Evolutionary conservation across 2,888 invertebrate species (phyloP).

Genomic region (Eudasyphora cyanicolor): DNA sequence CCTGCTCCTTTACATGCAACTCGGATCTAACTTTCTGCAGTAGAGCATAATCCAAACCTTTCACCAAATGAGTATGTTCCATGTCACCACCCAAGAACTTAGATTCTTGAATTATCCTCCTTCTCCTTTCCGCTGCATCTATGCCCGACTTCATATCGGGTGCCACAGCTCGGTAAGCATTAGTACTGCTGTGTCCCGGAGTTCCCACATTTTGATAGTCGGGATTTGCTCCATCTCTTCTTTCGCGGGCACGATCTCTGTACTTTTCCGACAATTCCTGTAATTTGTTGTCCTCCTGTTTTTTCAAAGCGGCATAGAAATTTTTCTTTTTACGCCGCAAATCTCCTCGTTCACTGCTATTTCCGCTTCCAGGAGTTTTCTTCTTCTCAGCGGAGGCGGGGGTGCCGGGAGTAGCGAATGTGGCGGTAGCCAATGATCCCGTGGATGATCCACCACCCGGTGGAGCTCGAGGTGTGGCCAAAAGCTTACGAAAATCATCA

Average conservation of each 20-base stretch:
- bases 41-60: constrained; percentile 95
- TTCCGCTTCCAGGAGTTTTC: constrained; percentile 76
- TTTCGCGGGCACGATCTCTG: constrained; percentile 93
- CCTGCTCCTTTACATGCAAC: constrained; percentile 86
- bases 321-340: constrained; percentile 95
- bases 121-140: constrained; percentile 95
- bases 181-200: constrained; percentile 81
- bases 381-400: constrained; percentile 71
- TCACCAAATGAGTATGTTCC: constrained; percentile 99
- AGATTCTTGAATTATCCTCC: constrained; percentile 98
- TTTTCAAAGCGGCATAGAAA: constrained; percentile 95
- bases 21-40: constrained; percentile 97
- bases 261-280: constrained; percentile 97
- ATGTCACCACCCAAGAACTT: constrained; percentile 99
- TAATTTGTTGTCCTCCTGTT: constrained; percentile 96
- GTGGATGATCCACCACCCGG: constrained; percentile 76
- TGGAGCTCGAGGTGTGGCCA: constrained; percentile 95
- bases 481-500: constrained; percentile 96
- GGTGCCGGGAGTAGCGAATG: constrained; percentile 64
- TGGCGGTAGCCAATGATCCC: constrained; percentile 69
- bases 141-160: constrained; percentile 96
- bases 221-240: constrained; percentile 91
- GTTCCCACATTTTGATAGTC: constrained; percentile 91
- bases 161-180: constrained; percentile 90
- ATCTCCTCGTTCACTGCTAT: constrained; percentile 86